Percentiles rank a stretch among this genome's conserved stretches.
These are phyloP conservation scores for Dicyrtomina minuta DNA, from an alignment of 2,888 invertebrate genomes.

Conservation along the genomic window DNA sequence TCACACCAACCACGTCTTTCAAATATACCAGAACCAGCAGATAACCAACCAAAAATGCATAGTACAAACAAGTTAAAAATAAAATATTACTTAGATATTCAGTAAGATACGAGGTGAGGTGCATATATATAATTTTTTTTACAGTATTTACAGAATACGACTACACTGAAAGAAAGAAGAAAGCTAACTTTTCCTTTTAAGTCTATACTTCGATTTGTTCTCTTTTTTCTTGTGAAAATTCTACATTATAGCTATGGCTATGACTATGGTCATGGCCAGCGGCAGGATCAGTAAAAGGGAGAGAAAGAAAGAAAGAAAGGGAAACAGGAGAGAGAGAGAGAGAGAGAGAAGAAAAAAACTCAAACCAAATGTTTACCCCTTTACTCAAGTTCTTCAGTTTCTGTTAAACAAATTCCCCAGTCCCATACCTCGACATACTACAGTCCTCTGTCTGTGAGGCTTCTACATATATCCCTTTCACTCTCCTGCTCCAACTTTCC, in stretches of 20 bases:
- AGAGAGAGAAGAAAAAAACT: conserved; percentile 7
- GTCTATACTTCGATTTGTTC: conserved; percentile 18
- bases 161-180: no score
- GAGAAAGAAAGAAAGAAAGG: conserved; percentile 20
- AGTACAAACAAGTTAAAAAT: no score
- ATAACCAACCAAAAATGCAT: no score
- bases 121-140: no score
- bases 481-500: conserved; percentile 17
- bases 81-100: no score
- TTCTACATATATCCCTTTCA: no score
- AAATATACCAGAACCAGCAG: no score
- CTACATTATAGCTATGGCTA: no score
- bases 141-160: no score
- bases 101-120: no score
- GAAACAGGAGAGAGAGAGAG: neutral
- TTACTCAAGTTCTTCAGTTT: conserved; percentile 21
- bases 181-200: conserved; percentile 11
- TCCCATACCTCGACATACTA: neutral
- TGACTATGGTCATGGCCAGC: conserved; percentile 4
- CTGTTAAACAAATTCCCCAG: conserved; percentile 33
- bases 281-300: conserved; percentile 10
- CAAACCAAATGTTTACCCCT: conserved; percentile 46
- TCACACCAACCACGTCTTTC: no score
- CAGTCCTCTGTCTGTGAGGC: neutral
- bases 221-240: conserved; percentile 39